Evolutionary conservation across 1,140 invertebrate species (phyloP).

Genomic region (Patella vulgata): DNA sequence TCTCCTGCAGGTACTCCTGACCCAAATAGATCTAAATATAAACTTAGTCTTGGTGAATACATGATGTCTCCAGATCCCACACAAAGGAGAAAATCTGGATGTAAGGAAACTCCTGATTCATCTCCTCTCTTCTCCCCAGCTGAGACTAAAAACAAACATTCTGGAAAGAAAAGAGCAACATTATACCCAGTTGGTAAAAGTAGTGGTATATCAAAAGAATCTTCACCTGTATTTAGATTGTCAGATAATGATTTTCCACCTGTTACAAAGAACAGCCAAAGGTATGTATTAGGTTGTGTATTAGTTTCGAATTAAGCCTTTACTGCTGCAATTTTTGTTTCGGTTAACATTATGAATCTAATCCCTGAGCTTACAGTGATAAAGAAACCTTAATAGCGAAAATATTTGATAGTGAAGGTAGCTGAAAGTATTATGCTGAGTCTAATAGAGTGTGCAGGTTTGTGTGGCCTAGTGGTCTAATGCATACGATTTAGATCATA

Average conservation of each 20-base stretch:
- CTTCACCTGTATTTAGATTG: slow-evolving; percentile 27
- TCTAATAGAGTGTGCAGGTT: too few species aligned
- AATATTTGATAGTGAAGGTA: too few species aligned
- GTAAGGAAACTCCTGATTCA: slow-evolving; percentile 33
- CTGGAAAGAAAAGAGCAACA: slow-evolving; percentile 19
- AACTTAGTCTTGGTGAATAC: slow-evolving; percentile 37
- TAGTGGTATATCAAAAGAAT: slow-evolving; percentile 6
- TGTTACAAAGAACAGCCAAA: slow-evolving; percentile 13
- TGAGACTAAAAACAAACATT: slow-evolving; percentile 5
- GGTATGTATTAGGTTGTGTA: not conserved
- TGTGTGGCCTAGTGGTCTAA: too few species aligned
- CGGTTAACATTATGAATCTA: too few species aligned
- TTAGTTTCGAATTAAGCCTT: too few species aligned
- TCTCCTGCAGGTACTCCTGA: slow-evolving; percentile 5
- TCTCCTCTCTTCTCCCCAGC: slow-evolving; percentile 8
- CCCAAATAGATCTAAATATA: slow-evolving; percentile 27
- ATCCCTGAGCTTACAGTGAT: too few species aligned
- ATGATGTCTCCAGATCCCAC: slow-evolving; percentile 29
- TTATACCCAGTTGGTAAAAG: slow-evolving; percentile 1
- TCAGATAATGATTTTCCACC: slow-evolving; percentile 35
- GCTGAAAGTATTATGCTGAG: too few species aligned
- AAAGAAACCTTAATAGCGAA: too few species aligned
- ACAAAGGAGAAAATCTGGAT: slow-evolving; percentile 33
- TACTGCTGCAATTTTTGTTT: too few species aligned
- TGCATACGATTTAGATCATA: too few species aligned